Conservation (phyloP, 2,888 invertebrate genomes). For the Drosophila limbata region DNA sequence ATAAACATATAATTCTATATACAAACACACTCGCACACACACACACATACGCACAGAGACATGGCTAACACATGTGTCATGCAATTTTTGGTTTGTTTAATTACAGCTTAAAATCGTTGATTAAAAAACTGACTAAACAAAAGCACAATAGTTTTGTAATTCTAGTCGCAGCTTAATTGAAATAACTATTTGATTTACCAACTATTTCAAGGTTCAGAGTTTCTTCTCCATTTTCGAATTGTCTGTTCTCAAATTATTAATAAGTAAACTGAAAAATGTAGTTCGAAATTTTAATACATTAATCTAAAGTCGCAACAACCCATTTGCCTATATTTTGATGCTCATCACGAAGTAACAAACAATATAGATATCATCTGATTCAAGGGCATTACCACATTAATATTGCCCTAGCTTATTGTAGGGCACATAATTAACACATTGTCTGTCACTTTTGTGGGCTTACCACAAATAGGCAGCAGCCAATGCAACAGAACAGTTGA, state of each 20-base stretch:
- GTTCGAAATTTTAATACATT: neutral
- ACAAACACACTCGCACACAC: slow-evolving; percentile 11
- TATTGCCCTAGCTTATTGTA: slow-evolving; percentile 8
- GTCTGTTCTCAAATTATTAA: neutral
- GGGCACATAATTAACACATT: slow-evolving; percentile 56
- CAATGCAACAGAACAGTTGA: slow-evolving; percentile 11
- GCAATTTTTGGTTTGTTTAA: slow-evolving; percentile 74
- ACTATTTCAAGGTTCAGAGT: neutral
- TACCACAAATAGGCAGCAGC: slow-evolving; percentile 38
- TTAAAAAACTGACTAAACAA: slow-evolving; percentile 49
- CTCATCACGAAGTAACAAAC: too few relatives aligned
- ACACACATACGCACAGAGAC: slow-evolving; percentile 1
- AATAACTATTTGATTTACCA: slow-evolving; percentile 17
- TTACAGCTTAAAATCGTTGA: slow-evolving; percentile 77
- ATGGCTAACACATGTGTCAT: slow-evolving; percentile 50
- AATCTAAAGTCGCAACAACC: too few relatives aligned
- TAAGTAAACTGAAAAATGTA: neutral
- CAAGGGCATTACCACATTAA: slow-evolving; percentile 11
- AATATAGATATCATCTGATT: neutral
- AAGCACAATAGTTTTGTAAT: slow-evolving; percentile 16
- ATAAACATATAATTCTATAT: slow-evolving; percentile 46
- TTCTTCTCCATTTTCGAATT: neutral
- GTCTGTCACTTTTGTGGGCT: slow-evolving; percentile 37
- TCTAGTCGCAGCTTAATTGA: slow-evolving; percentile 21
- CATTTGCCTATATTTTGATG: too few relatives aligned